Base-by-base conservation (phyloP, 2,888 invertebrate species). In the Melipona beecheii region DNA sequence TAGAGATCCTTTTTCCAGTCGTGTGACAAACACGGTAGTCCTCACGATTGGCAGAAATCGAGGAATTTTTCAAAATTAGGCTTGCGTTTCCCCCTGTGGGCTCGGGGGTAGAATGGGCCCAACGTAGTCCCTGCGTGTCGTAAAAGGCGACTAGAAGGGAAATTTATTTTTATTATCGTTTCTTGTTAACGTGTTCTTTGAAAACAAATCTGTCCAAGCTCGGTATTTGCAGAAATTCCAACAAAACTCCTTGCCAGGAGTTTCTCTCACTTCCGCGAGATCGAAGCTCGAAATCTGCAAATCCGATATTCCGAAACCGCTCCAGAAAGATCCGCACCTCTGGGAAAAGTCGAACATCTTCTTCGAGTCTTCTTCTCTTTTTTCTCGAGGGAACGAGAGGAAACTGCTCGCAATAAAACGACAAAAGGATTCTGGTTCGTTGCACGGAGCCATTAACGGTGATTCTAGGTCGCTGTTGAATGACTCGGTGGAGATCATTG, bases 401-500 rank as follows among this genome's bases (percentile, higher is more conserved):
- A 43, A 80, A 72, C 73, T 69, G 68, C 62, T 78, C 68, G 86
- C 77, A 83, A 84, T 78, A 81, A 79, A 80, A 58, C 60, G 62
- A 88, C 86, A 85, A 89, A 84, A 69, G 73, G 79, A 62, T 83
- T 78, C 65, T 84, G 83, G 78, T 75, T 60, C 80, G 71, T 66
- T 74, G 75, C 84, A 84, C 77, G 76, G 81, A 15, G 21, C 89
- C 82, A 86, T 89, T 89, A 87, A 87, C 71, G 76, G 74, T 73
- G 81, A 86, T 89, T 86, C 86, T 79, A 75, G 70, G 70, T 76
- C 69, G 80, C 79, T 78, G 79, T 69, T 56, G 78, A 71, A 87
- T 89, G 74, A 89, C 85, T 86, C 69, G 69, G 76, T 71, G 71
- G 72, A 76, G 86, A 87, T 89, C 81, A 89, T 89, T 86, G 86